Percentiles rank a stretch among this genome's conserved stretches.
These are phyloP conservation scores for Champsocephalus esox DNA, from an alignment of 2,797 vertebrate species.

Conservation along the genomic window DNA sequence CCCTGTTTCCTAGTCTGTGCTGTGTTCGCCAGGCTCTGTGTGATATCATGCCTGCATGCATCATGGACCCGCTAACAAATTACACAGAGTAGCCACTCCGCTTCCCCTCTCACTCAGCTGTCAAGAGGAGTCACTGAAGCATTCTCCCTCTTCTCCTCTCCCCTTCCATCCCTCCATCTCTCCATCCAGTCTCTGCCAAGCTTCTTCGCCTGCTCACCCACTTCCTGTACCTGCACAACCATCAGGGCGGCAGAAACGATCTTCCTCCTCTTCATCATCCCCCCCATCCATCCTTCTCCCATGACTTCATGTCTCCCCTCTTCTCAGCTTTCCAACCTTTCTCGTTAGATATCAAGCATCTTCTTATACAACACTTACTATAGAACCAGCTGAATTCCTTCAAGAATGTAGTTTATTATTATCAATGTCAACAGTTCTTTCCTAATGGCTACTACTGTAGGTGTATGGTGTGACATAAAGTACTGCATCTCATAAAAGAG, in stretches of 20 bases:
- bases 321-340: slow-evolving; percentile 21
- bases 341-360: slow-evolving; percentile 10
- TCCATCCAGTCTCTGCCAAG: slow-evolving; percentile 39
- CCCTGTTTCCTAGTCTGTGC: slow-evolving; percentile 35
- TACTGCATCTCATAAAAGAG: not conserved
- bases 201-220: slow-evolving; percentile 34
- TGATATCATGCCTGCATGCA: slow-evolving; percentile 82
- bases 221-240: slow-evolving; percentile 50
- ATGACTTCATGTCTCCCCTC: slow-evolving; percentile 26
- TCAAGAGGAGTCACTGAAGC: slow-evolving; percentile 83
- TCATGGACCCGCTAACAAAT: slow-evolving; percentile 83
- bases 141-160: slow-evolving; percentile 64
- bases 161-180: slow-evolving; percentile 54
- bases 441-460: not conserved
- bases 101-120: slow-evolving; percentile 85
- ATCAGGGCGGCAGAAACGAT: slow-evolving; percentile 50
- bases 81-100: slow-evolving; percentile 83
- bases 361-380: not conserved
- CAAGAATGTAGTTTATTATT: not conserved
- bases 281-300: slow-evolving; percentile 45
- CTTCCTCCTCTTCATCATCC: slow-evolving; percentile 42
- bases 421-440: not conserved
- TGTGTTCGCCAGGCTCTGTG: slow-evolving; percentile 63
- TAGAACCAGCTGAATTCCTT: not conserved
- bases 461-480: not conserved